These are phyloP conservation scores for Eretmochelys imbricata DNA, from an alignment of 2,113 vertebrate species.

Conservation along the genomic window DNA sequence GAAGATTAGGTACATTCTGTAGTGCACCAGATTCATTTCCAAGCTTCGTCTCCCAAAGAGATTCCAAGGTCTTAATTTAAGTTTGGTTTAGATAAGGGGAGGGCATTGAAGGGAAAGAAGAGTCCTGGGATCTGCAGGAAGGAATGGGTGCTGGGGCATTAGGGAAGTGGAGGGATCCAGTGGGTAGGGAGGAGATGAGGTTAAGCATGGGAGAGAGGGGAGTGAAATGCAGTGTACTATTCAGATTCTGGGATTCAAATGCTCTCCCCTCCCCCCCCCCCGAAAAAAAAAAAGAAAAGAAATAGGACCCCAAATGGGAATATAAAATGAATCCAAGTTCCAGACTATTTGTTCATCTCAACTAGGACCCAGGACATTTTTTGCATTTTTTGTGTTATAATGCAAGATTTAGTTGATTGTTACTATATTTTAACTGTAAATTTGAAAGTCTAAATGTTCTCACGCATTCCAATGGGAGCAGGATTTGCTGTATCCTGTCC, in stretches of 20 bases:
- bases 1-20: neutral
- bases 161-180: neutral
- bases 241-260: neutral
- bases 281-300: neutral
- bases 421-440: neutral
- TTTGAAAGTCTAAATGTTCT: slow-evolving; percentile 46
- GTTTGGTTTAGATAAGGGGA: neutral
- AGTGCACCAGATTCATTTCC: neutral
- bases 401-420: slow-evolving; percentile 35
- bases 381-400: neutral
- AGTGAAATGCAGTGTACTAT: neutral
- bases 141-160: neutral
- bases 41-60: neutral
- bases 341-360: neutral
- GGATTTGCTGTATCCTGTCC: slow-evolving; percentile 37
- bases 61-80: neutral
- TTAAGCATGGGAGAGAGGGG: neutral
- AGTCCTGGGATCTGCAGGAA: neutral
- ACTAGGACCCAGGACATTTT: neutral
- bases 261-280: neutral
- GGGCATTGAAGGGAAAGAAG: neutral
- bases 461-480: neutral
- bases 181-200: neutral
- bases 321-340: neutral
- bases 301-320: neutral